Evolutionary conservation across 2,797 vertebrate species (phyloP).

Genomic region (Gephyroberyx darwinii): DNA sequence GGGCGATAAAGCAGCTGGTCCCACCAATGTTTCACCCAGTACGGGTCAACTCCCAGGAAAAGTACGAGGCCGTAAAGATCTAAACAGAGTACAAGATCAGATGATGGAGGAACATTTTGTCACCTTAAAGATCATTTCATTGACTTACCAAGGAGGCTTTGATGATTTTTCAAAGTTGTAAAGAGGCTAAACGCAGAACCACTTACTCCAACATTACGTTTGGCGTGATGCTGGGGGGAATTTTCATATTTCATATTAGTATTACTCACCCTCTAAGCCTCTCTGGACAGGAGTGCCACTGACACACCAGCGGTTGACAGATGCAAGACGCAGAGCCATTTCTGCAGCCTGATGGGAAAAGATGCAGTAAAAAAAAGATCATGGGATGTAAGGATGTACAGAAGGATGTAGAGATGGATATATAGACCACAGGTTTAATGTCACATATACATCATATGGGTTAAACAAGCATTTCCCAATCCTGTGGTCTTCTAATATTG

Average conservation of each 20-base stretch:
- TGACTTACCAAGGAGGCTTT: background rate
- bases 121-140: background rate
- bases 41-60: slow-evolving; percentile 96
- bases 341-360: slow-evolving; percentile 88
- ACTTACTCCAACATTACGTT: background rate
- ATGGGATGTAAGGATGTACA: background rate
- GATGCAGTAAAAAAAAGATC: background rate
- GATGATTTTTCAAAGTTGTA: background rate
- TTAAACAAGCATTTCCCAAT: background rate
- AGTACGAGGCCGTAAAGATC: slow-evolving; percentile 97
- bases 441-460: background rate
- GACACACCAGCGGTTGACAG: slow-evolving; percentile 97
- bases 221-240: background rate
- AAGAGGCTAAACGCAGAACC: background rate
- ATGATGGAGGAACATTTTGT: background rate
- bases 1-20: slow-evolving; percentile 93
- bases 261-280: slow-evolving; percentile 90
- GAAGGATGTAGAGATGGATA: too few species aligned
- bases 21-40: slow-evolving; percentile 99
- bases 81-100: slow-evolving; percentile 53
- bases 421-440: background rate
- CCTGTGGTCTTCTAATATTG: too few species aligned
- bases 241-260: background rate
- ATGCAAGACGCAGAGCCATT: slow-evolving; percentile 95
- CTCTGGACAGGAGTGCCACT: slow-evolving; percentile 98